Percentiles rank a stretch among this genome's conserved stretches.
phyloP scores from a whole-genome alignment of 2,888 invertebrate species.

The Geophilus truncorum region DNA sequence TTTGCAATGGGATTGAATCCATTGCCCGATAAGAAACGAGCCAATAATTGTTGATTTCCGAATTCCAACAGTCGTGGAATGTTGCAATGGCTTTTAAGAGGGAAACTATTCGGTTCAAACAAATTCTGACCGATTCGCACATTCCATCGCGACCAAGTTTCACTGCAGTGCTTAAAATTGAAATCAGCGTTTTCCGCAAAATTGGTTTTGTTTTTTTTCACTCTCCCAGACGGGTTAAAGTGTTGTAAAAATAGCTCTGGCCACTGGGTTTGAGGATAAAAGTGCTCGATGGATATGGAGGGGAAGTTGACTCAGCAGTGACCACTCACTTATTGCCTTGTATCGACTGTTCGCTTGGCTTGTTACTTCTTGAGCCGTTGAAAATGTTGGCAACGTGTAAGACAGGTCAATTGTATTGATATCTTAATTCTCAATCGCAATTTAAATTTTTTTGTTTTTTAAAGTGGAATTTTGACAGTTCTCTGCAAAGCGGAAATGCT shows the following conservation, averaged over 20 bases:
- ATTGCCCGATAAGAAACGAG: too few species aligned
- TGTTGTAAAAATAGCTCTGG: background rate
- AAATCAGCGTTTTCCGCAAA: background rate
- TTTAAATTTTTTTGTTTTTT: background rate
- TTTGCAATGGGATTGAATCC: too few species aligned
- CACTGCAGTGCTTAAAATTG: too few species aligned
- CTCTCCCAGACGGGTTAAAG: background rate
- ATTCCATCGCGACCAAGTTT: too few species aligned
- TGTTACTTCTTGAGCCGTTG: background rate
- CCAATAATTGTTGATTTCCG: too few species aligned
- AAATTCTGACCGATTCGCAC: too few species aligned
- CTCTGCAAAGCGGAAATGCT: too few species aligned
- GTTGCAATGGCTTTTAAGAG: too few species aligned
- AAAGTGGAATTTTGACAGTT: too few species aligned
- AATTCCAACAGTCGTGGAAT: too few species aligned
- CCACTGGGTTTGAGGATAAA: background rate
- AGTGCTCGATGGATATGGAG: background rate
- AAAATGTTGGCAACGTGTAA: background rate
- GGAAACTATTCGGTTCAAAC: too few species aligned
- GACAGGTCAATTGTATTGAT: background rate
- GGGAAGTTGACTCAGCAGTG: background rate
- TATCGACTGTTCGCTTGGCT: background rate
- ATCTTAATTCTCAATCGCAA: background rate
- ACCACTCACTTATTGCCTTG: background rate
- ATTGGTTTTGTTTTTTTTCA: background rate